Evolutionary conservation across 2,797 vertebrate species (phyloP).

Genomic region (Darevskia nairensis): DNA sequence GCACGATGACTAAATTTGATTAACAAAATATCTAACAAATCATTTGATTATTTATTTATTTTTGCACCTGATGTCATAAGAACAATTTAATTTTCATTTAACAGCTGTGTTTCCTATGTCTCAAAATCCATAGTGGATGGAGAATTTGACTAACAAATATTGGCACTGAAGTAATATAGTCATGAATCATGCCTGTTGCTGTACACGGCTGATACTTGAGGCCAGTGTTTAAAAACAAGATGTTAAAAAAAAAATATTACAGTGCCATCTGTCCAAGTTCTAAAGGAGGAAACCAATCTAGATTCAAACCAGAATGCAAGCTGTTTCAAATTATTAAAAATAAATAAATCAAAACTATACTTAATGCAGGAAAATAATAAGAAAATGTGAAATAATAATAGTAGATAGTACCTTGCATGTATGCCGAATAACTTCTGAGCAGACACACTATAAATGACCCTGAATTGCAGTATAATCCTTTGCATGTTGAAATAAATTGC

Average conservation of each 20-base stretch:
- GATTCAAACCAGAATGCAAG: not conserved
- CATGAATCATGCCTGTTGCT: not conserved
- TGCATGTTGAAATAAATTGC: not conserved
- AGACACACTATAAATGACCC: not conserved
- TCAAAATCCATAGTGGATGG: not conserved
- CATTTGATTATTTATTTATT: not conserved
- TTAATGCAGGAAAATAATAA: not conserved
- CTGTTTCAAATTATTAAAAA: too few species aligned
- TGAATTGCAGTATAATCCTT: not conserved
- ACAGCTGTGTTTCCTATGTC: slow-evolving; percentile 1
- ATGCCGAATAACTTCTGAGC: too few species aligned
- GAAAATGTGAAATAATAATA: too few species aligned
- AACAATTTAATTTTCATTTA: not conserved
- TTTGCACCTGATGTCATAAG: not conserved
- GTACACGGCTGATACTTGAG: not conserved
- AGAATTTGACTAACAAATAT: slow-evolving; percentile 32
- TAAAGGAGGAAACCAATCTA: not conserved
- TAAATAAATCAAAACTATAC: not conserved
- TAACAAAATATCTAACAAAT: not conserved
- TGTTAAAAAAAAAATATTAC: not conserved
- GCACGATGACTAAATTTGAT: not conserved
- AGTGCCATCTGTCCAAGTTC: not conserved
- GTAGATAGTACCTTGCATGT: too few species aligned
- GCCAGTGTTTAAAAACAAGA: not conserved
- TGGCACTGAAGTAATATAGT: slow-evolving; percentile 1